Base-by-base conservation (phyloP, 1,140 invertebrate genomes). In the Diorhabda sublineata region DNA sequence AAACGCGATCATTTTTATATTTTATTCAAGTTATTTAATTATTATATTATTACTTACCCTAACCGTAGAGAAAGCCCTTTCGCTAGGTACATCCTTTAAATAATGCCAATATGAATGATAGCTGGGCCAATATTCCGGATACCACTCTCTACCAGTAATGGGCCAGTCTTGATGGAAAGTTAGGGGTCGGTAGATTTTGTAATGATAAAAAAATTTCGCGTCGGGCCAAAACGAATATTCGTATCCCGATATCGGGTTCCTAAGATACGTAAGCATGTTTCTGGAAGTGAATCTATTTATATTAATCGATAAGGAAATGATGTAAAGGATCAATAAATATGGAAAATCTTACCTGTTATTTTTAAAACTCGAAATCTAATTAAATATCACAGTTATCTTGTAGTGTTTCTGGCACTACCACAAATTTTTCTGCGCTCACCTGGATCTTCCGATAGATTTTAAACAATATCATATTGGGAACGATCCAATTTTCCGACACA, bases 151-250 rank as follows among this genome's bases (percentile, higher is more conserved):
- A 2, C 68, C 45, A 26, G 67, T 73, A 3, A 73, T 61, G 7
- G 70, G 69, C 70, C 70, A 74, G 26, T 74, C 70, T 8, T 52
- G 44, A 45, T 74, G 64, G 43, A 74, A 74, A 47, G 66, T 70
- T 5, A 74, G 52, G 42, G 73, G 73, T 68, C 73, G 68, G 64
- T 74, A 74, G 5, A 74, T 74, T 67, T 69, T 74, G 59, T 74
- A 74, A 68, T 74, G 73, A 59, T 74, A 74, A 56, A 59, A 71
- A 41, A 74, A 74, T 45, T 70, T 69, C 61, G 73, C 70, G 45
- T 74, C 73, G 5, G 73, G 73, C 73, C 73, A 74, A 44, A 74
- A 72, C 5, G 73, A 74, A 61, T 69, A 74, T 70, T 74, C 73
- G 45, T 61, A 63, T 1, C 70, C 70, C 2, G 58, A 59, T 45